phyloP scores from a whole-genome alignment of 1,140 invertebrate genomes.

The Apis cerana region DNA sequence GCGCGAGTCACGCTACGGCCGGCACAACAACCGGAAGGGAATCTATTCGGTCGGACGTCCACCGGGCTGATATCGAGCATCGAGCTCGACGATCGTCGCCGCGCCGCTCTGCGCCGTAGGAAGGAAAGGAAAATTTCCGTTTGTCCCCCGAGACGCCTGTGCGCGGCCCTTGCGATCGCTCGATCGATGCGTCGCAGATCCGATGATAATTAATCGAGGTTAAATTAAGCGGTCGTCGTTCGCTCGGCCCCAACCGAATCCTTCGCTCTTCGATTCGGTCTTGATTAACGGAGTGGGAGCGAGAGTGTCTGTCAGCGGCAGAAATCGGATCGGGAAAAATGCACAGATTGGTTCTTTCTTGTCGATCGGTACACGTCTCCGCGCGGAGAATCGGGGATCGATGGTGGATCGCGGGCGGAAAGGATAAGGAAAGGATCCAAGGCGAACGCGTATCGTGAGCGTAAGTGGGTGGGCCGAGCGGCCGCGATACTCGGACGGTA shows the following conservation, averaged over 20 bases:
- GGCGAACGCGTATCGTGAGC: slow-evolving; percentile 14
- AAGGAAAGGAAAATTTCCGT: slow-evolving; percentile 47
- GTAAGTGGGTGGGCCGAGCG: slow-evolving; percentile 1
- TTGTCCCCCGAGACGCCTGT: slow-evolving; percentile 2
- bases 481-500: slow-evolving; percentile 44
- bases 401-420: neutral
- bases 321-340: slow-evolving; percentile 29
- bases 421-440: neutral
- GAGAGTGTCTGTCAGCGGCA: slow-evolving; percentile 54
- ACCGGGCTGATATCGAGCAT: slow-evolving; percentile 29
- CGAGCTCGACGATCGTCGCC: neutral
- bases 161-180: neutral
- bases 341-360: no score
- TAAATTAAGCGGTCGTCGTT: slow-evolving; percentile 34
- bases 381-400: neutral
- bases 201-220: slow-evolving; percentile 30
- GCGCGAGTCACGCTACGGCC: slow-evolving; percentile 44
- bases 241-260: neutral
- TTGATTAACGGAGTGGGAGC: slow-evolving; percentile 65
- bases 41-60: slow-evolving; percentile 25
- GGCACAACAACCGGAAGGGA: slow-evolving; percentile 37
- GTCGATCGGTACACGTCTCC: no score
- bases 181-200: slow-evolving; percentile 34
- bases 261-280: neutral
- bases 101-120: neutral